Evolutionary conservation across 2,113 vertebrate species (phyloP).

Genomic region (Solenodon paradoxus): DNA sequence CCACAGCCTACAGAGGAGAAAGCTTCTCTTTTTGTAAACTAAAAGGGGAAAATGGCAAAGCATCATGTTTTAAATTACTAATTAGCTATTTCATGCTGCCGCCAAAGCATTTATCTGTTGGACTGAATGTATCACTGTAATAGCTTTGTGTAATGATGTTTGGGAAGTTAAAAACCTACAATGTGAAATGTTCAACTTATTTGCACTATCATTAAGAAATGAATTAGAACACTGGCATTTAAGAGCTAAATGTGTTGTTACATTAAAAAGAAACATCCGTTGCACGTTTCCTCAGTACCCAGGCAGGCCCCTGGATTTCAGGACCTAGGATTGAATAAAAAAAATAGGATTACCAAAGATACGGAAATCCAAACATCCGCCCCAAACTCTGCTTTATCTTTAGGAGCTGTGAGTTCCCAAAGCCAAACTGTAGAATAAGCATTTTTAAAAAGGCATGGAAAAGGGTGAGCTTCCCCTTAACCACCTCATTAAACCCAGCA

Average conservation of each 20-base stretch:
- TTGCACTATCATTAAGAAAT: not conserved
- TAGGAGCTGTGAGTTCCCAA: not conserved
- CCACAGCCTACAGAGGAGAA: not conserved
- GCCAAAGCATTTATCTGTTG: conserved; percentile 7
- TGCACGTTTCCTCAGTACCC: not conserved
- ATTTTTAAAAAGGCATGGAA: not conserved
- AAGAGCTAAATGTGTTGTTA: not conserved
- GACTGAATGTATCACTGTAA: not conserved
- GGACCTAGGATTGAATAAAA: not conserved
- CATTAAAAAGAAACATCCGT: not conserved
- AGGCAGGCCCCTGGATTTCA: not conserved
- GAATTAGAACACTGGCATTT: not conserved
- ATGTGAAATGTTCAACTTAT: not conserved
- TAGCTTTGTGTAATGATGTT: conserved; percentile 25
- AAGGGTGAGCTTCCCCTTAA: not conserved
- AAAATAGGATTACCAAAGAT: not conserved
- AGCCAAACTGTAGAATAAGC: not conserved
- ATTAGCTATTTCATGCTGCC: not conserved
- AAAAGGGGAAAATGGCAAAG: not conserved
- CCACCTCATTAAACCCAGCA: not conserved
- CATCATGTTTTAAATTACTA: not conserved
- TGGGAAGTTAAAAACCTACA: conserved; percentile 24
- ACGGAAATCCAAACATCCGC: not conserved
- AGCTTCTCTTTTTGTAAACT: not conserved
- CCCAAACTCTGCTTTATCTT: not conserved